Percentiles rank a stretch among this genome's conserved stretches.
Evolutionary conservation across 2,888 invertebrate species (phyloP).

Genomic region (Drosophila diplacantha): DNA sequence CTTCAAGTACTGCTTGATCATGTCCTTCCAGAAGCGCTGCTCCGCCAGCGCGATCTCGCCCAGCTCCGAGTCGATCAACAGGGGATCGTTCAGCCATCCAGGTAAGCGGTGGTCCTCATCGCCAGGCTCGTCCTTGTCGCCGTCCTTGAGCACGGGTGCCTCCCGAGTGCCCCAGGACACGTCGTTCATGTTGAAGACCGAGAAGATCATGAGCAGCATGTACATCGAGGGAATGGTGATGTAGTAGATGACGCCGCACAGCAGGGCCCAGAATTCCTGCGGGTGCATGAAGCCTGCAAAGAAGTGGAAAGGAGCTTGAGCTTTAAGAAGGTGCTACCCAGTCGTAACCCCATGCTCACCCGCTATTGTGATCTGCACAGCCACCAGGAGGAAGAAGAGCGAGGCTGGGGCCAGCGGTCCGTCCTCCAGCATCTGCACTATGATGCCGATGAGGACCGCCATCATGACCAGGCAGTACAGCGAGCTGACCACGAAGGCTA

Average conservation of each 20-base stretch:
- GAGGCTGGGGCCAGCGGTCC: conserved; percentile 90
- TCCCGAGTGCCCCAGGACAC: conserved; percentile 97
- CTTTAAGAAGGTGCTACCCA: not conserved
- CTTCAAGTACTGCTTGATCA: conserved; percentile 86
- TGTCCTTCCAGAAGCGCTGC: conserved; percentile 86
- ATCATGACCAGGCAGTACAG: conserved; percentile 91
- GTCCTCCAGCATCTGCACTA: conserved; percentile 87
- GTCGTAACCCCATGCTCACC: conserved; percentile 74
- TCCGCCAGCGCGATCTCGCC: conserved; percentile 83
- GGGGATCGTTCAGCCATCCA: conserved; percentile 84
- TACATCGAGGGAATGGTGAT: conserved; percentile 97
- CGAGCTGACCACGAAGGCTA: conserved; percentile 87
- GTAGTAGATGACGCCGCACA: conserved; percentile 88
- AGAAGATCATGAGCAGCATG: conserved; percentile 93
- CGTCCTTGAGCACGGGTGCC: conserved; percentile 77
- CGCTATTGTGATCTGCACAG: conserved; percentile 83
- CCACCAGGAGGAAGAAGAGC: conserved; percentile 88
- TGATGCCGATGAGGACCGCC: conserved; percentile 89
- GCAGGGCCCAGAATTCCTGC: conserved; percentile 86
- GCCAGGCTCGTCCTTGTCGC: conserved; percentile 26
- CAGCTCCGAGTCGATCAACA: conserved; percentile 82
- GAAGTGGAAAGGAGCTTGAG: not conserved
- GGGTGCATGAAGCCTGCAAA: conserved; percentile 85
- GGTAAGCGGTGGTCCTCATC: conserved; percentile 64
- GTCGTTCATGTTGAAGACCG: conserved; percentile 94